phyloP scores from a whole-genome alignment of 2,797 vertebrate species.

The Sciurus carolinensis region DNA sequence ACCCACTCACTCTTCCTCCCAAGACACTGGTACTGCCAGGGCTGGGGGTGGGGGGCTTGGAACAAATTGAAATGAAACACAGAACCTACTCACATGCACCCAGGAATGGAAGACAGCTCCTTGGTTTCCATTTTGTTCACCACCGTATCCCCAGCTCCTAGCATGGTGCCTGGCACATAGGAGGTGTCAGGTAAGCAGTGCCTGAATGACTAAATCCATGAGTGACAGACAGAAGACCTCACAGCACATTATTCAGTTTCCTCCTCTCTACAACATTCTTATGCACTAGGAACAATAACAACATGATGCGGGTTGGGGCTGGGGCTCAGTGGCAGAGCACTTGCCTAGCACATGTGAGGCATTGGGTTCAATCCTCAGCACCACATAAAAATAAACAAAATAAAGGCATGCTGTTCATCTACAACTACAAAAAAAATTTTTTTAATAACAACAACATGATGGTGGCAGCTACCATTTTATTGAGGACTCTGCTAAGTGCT shows the following conservation, averaged over 20 bases:
- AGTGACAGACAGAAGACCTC: background rate
- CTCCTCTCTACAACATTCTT: background rate
- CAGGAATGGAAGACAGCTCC: background rate
- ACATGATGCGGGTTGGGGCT: background rate
- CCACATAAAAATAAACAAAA: too few relatives aligned
- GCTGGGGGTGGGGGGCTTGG: background rate
- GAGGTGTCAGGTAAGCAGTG: background rate
- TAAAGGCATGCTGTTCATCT: too few relatives aligned
- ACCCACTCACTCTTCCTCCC: background rate
- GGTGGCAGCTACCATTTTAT: background rate
- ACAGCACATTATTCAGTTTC: background rate
- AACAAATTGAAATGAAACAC: background rate
- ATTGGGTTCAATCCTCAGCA: too few relatives aligned
- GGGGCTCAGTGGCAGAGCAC: too few relatives aligned
- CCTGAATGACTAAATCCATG: background rate
- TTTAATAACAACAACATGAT: background rate
- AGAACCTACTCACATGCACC: background rate
- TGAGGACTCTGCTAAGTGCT: constrained; percentile 1
- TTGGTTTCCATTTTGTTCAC: background rate
- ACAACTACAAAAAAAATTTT: too few relatives aligned
- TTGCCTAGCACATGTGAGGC: too few relatives aligned
- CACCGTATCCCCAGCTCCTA: background rate
- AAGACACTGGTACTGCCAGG: background rate
- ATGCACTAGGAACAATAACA: background rate
- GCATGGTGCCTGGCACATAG: background rate